Evolutionary conservation across 1,140 invertebrate species (phyloP).

Genomic region (Rhyacophila brunnea): DNA sequence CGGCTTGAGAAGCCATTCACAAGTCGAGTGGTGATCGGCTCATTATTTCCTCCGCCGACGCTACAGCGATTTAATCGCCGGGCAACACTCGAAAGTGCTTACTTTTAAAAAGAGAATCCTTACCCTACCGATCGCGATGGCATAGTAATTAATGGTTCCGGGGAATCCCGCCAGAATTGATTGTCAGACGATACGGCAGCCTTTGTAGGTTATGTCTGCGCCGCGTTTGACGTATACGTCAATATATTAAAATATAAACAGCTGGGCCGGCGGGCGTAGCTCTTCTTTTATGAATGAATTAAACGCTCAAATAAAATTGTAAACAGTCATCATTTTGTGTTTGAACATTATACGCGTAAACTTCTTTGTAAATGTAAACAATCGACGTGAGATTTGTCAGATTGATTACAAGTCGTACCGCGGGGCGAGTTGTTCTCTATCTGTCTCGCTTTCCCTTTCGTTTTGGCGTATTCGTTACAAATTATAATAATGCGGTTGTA

Average conservation of each 20-base stretch:
- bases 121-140: too few species aligned
- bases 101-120: too few species aligned
- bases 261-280: constrained; percentile 10
- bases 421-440: not conserved
- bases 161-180: constrained; percentile 17
- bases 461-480: not conserved
- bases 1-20: too few species aligned
- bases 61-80: too few species aligned
- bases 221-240: constrained; percentile 24
- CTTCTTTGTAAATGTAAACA: constrained; percentile 1
- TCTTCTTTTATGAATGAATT: constrained; percentile 24
- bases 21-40: too few species aligned
- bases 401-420: constrained; percentile 6
- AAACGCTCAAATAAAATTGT: constrained; percentile 23
- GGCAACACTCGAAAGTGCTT: too few species aligned
- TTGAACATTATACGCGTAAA: not conserved
- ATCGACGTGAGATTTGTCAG: constrained; percentile 10
- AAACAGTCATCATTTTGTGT: constrained; percentile 13
- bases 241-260: constrained; percentile 9
- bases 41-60: too few species aligned
- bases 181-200: constrained; percentile 19
- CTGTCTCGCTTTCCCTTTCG: not conserved
- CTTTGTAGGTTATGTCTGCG: constrained; percentile 9
- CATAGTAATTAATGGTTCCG: constrained; percentile 14
- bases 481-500: too few species aligned